Conservation (phyloP, 2,113 vertebrate genomes). For the Callipepla squamata region DNA sequence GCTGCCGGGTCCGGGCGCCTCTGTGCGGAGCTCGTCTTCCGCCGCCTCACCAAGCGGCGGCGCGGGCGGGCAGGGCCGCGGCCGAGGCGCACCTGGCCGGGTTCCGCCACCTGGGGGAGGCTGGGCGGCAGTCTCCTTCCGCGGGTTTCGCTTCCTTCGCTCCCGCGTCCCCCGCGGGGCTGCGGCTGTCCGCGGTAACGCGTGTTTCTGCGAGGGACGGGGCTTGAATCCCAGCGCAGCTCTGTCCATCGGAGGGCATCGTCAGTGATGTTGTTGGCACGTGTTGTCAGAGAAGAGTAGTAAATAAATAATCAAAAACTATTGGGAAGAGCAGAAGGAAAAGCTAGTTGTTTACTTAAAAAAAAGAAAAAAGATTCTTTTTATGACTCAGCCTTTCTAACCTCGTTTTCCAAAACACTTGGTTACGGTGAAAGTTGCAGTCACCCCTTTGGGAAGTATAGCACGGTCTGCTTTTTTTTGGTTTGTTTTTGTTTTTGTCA, state of each 20-base stretch:
- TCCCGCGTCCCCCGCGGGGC: background rate
- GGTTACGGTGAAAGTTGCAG: background rate
- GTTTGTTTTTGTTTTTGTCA: background rate
- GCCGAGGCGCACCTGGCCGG: no score
- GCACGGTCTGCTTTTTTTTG: background rate
- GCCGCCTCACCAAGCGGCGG: fast-evolving
- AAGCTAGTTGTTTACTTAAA: background rate
- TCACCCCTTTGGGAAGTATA: background rate
- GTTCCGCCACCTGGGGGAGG: background rate
- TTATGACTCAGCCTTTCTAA: background rate
- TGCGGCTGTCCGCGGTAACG: background rate
- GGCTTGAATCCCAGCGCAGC: background rate
- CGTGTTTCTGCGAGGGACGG: background rate
- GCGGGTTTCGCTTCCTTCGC: background rate
- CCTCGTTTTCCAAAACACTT: background rate
- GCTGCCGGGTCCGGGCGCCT: background rate
- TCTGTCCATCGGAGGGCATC: background rate
- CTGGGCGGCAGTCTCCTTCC: fast-evolving
- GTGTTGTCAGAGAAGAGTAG: background rate
- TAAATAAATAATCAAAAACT: background rate
- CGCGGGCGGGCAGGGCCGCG: no score
- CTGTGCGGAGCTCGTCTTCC: background rate
- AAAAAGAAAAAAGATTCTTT: background rate
- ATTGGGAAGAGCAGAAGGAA: background rate
- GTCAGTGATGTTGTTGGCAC: background rate